Conservation (phyloP, 23 tunicate species). For the Ascidia mentula region DNA sequence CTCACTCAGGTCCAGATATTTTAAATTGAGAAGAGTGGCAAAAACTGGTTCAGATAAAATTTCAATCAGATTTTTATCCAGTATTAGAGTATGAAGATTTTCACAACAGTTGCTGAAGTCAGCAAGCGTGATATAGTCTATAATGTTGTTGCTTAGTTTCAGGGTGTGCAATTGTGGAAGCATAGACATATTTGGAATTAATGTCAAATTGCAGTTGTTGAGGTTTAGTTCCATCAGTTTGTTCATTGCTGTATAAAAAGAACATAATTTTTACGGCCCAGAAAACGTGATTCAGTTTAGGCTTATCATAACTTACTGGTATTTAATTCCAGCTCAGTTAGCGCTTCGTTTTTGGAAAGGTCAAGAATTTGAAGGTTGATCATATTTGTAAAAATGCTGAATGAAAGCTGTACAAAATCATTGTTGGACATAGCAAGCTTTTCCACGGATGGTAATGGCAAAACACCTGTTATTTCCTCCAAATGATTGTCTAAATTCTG, state of each 20-base stretch:
- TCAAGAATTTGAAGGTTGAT: not conserved
- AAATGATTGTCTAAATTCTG: not conserved
- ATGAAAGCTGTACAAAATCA: not conserved
- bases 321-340: not conserved
- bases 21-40: not conserved
- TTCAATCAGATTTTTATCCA: slow-evolving; percentile 5
- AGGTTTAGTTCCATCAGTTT: not conserved
- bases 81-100: not conserved
- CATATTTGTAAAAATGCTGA: not conserved
- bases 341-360: not conserved
- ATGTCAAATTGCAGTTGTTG: not conserved
- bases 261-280: not conserved
- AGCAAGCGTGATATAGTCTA: not conserved
- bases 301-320: not conserved
- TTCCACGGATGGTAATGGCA: not conserved
- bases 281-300: not conserved
- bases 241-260: not conserved
- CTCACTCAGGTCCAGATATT: not conserved
- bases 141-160: slow-evolving; percentile 9
- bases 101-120: not conserved
- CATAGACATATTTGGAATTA: not conserved
- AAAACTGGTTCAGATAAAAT: not conserved
- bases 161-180: slow-evolving; percentile 7
- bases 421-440: not conserved
- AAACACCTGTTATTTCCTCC: not conserved